Conservation (phyloP, 2,113 vertebrate species). For the Cichladusa arquata region DNA sequence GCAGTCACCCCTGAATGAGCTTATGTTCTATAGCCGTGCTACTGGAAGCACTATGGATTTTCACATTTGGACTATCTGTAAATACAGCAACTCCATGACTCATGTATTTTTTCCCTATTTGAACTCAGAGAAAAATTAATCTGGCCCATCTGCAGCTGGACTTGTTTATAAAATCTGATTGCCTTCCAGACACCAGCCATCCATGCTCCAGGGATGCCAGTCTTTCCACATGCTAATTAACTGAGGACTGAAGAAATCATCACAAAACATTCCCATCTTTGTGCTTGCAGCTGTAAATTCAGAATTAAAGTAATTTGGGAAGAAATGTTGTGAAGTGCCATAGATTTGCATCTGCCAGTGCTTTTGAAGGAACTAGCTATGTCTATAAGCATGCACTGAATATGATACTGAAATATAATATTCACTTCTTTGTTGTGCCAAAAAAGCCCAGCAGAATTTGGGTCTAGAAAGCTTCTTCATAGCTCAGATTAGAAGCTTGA, state of each 20-base stretch:
- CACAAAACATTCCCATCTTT: constrained; percentile 28
- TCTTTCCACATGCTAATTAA: constrained; percentile 53
- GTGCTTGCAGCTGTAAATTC: constrained; percentile 53
- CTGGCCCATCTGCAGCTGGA: constrained; percentile 50
- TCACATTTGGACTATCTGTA: constrained; percentile 32
- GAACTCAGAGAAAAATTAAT: constrained; percentile 43
- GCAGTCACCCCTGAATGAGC: not conserved
- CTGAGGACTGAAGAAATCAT: constrained; percentile 45
- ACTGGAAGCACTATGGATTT: not conserved
- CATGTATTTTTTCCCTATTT: not conserved
- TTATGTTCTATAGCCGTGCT: not conserved
- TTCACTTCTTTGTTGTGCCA: not conserved
- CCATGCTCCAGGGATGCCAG: constrained; percentile 15
- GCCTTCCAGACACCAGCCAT: constrained; percentile 34
- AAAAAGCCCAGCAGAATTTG: not conserved
- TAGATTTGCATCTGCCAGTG: not conserved
- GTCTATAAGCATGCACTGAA: not conserved
- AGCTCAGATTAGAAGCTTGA: not conserved
- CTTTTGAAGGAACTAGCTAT: not conserved
- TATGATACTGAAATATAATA: not conserved
- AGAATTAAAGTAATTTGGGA: constrained; percentile 42
- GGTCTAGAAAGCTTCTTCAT: not conserved
- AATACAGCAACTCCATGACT: constrained; percentile 29
- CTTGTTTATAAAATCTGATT: constrained; percentile 48
- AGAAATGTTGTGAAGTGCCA: constrained; percentile 50